Evolutionary conservation across 1,140 invertebrate species (phyloP).

Genomic region (Elysia chlorotica): DNA sequence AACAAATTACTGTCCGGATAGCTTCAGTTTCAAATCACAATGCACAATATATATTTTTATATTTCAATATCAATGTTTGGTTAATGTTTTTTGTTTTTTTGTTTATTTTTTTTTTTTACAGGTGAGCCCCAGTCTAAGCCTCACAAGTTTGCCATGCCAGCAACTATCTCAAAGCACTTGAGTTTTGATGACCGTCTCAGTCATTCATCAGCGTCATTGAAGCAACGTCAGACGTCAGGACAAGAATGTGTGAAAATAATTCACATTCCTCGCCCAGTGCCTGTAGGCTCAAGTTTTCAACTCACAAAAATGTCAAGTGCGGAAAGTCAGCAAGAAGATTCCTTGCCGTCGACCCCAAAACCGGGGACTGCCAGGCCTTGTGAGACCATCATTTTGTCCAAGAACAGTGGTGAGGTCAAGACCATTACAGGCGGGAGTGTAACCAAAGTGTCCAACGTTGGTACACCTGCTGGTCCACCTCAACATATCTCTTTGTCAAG

Average conservation of each 20-base stretch:
- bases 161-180: slow-evolving; percentile 11
- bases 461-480: neutral
- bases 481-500: slow-evolving; percentile 9
- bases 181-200: slow-evolving; percentile 23
- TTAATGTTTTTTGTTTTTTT: no score
- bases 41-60: no score
- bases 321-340: slow-evolving; percentile 1
- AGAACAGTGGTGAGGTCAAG: slow-evolving; percentile 7
- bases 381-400: slow-evolving; percentile 19
- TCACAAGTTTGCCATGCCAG: slow-evolving; percentile 11
- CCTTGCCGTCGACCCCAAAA: neutral
- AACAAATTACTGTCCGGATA: no score
- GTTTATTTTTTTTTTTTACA: no score
- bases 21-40: no score
- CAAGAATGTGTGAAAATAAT: slow-evolving; percentile 5
- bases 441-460: no score
- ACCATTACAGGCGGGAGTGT: no score
- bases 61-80: no score
- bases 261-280: neutral
- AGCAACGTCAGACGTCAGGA: no score
- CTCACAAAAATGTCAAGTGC: no score
- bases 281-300: no score
- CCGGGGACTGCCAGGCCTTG: slow-evolving; percentile 9
- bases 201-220: no score
- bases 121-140: neutral